These are phyloP conservation scores for Columba livia DNA, from an alignment of 2,113 vertebrate species.

Conservation along the genomic window DNA sequence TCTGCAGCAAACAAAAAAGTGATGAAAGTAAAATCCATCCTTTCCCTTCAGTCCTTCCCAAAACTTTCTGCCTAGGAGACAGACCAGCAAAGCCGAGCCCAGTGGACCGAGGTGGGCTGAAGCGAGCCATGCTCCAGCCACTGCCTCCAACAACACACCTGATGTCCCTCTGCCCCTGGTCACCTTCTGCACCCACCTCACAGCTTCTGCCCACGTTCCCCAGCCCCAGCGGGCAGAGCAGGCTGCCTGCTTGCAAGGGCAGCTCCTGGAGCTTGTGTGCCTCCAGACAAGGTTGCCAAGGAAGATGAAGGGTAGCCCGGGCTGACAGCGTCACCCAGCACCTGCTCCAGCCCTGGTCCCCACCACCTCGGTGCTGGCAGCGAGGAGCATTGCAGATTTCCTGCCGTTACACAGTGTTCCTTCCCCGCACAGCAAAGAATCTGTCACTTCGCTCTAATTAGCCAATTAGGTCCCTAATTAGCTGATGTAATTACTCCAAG, in stretches of 20 bases:
- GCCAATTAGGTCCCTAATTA: slow-evolving; percentile 21
- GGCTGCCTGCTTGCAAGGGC: fast-evolving
- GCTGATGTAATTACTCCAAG: not conserved
- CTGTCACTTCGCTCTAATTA: not conserved
- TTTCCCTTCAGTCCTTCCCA: not conserved
- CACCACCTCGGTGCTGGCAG: fast-evolving
- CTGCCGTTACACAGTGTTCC: not conserved
- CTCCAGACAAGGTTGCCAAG: not conserved
- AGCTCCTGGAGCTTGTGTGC: not conserved
- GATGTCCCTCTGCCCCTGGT: fast-evolving
- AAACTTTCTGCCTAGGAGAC: not conserved
- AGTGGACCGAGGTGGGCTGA: fast-evolving
- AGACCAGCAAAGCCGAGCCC: not conserved
- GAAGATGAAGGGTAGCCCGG: not conserved
- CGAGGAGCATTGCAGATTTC: not conserved
- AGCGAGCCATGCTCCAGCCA: fast-evolving
- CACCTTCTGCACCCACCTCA: not conserved
- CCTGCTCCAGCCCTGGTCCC: not conserved
- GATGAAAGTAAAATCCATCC: not conserved
- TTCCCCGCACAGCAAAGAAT: not conserved
- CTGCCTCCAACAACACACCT: fast-evolving
- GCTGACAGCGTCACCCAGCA: not conserved
- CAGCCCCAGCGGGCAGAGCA: not conserved
- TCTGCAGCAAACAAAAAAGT: not conserved
- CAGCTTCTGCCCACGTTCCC: fast-evolving